These are phyloP conservation scores for Drosophila orena DNA, from an alignment of 1,140 invertebrate genomes.

Conservation along the genomic window DNA sequence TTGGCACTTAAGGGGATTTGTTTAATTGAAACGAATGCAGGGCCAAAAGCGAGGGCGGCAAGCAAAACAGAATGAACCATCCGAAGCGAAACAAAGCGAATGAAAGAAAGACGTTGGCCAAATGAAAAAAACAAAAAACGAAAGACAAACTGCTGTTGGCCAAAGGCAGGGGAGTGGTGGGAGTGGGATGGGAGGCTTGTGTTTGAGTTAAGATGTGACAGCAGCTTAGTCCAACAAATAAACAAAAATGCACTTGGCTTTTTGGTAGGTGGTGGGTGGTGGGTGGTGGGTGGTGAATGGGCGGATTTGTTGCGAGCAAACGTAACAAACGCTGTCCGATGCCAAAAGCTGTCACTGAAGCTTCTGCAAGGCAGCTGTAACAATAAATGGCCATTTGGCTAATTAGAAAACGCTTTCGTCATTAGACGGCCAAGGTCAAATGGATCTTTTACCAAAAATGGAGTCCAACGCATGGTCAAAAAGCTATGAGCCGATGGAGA, in stretches of 20 bases:
- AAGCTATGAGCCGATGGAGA: not conserved
- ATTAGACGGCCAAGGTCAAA: constrained; percentile 35
- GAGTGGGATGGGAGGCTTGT: not conserved
- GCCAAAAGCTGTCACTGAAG: constrained; percentile 49
- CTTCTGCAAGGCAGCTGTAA: constrained; percentile 19
- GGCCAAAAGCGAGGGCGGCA: constrained; percentile 45
- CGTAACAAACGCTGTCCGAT: constrained; percentile 57
- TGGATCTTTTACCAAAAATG: constrained; percentile 13
- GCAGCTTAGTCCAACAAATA: constrained; percentile 63
- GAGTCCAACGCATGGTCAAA: constrained; percentile 4
- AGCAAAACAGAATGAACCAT: constrained; percentile 37
- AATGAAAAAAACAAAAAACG: constrained; percentile 48
- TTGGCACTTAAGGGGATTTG: constrained; percentile 83
- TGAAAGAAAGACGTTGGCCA: constrained; percentile 46
- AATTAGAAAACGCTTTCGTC: constrained; percentile 61
- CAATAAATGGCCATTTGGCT: constrained; percentile 68
- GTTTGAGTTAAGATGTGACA: constrained; percentile 36
- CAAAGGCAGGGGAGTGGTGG: not conserved
- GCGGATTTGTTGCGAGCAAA: constrained; percentile 49
- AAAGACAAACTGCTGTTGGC: constrained; percentile 49
- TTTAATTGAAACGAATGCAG: constrained; percentile 82
- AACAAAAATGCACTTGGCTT: constrained; percentile 69
- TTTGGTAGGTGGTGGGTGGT: not conserved
- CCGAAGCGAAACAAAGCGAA: constrained; percentile 46
- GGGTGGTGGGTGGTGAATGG: constrained; percentile 2